These are phyloP conservation scores for Reticulitermes speratus DNA, from an alignment of 1,140 invertebrate species.

Conservation along the genomic window DNA sequence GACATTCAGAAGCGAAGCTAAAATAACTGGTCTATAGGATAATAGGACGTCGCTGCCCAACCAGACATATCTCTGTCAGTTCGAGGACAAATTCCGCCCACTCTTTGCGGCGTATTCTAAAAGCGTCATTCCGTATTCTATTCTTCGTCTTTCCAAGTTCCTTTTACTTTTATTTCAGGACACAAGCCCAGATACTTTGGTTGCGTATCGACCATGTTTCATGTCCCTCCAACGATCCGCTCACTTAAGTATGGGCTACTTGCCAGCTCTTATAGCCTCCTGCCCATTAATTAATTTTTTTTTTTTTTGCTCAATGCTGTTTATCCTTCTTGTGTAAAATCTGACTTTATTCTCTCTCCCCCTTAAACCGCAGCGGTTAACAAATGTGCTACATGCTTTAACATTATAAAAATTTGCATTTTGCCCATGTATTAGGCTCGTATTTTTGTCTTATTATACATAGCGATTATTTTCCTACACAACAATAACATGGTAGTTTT, in stretches of 20 bases:
- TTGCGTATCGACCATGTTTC: background rate
- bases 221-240: background rate
- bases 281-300: too few relatives aligned
- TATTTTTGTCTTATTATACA: too few relatives aligned
- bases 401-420: too few relatives aligned
- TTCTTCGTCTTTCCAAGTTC: conserved; percentile 1
- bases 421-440: too few relatives aligned
- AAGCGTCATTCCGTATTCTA: background rate
- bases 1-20: too few relatives aligned
- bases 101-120: background rate
- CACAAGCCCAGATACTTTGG: background rate
- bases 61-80: background rate
- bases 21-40: too few relatives aligned
- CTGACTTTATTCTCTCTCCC: background rate
- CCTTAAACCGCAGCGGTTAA: too few relatives aligned
- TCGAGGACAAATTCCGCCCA: conserved; percentile 1
- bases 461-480: too few relatives aligned
- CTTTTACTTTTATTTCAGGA: background rate
- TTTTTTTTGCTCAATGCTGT: background rate
- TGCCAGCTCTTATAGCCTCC: background rate
- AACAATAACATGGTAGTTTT: too few relatives aligned
- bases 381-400: too few relatives aligned
- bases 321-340: background rate
- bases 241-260: background rate
- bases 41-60: background rate